These are phyloP conservation scores for Apantesis nais DNA, from an alignment of 2,888 invertebrate genomes.

Conservation along the genomic window DNA sequence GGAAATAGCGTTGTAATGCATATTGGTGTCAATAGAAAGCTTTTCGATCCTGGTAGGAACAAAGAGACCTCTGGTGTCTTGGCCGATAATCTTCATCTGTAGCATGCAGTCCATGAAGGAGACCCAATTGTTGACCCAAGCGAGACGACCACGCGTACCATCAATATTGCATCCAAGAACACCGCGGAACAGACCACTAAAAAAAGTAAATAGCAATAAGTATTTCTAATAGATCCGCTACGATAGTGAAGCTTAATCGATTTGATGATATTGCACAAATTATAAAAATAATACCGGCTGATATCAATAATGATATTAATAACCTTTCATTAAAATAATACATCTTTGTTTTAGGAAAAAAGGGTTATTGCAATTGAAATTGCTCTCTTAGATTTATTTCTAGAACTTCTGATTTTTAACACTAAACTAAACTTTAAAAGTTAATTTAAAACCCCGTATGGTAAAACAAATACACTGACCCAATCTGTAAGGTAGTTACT, in stretches of 20 bases:
- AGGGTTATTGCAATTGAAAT: background rate
- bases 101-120: conserved; percentile 95
- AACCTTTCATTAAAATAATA: too few relatives aligned
- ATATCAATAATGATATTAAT: too few relatives aligned
- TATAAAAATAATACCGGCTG: too few relatives aligned
- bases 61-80: conserved; percentile 88
- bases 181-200: conserved; percentile 86
- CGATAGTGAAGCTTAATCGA: background rate
- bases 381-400: background rate
- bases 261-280: background rate
- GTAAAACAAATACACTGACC: background rate
- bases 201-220: background rate
- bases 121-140: conserved; percentile 94
- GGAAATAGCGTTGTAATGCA: conserved; percentile 84
- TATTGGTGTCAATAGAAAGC: conserved; percentile 88
- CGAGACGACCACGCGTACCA: conserved; percentile 80
- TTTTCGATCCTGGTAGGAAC: conserved; percentile 91
- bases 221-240: background rate
- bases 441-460: background rate
- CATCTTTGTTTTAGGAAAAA: background rate
- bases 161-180: conserved; percentile 82
- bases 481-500: background rate
- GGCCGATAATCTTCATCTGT: conserved; percentile 91
- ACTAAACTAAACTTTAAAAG: background rate
- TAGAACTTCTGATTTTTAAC: background rate